Conservation (phyloP, 1,140 invertebrate genomes). For the Aporrectodea caliginosa region DNA sequence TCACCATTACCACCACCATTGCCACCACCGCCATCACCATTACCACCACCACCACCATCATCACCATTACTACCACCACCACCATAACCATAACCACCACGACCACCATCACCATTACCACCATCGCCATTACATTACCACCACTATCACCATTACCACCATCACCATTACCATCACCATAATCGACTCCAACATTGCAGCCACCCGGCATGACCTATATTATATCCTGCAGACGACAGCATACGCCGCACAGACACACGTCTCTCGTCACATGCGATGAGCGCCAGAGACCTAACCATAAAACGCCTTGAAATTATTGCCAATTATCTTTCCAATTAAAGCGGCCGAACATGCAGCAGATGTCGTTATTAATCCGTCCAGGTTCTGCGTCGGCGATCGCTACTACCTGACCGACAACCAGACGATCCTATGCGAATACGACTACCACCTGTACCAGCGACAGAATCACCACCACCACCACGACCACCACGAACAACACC, state of each 20-base stretch:
- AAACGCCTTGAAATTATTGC: conserved; percentile 16
- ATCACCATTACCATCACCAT: too few species aligned
- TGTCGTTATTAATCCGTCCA: conserved; percentile 49
- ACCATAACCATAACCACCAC: too few species aligned
- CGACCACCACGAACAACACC: conserved; percentile 11
- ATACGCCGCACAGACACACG: neutral
- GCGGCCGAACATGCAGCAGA: neutral
- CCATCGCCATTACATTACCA: too few species aligned
- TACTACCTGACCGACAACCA: conserved; percentile 90
- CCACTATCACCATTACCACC: too few species aligned
- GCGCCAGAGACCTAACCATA: neutral
- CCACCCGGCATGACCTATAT: neutral
- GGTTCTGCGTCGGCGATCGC: conserved; percentile 89
- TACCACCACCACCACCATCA: too few species aligned
- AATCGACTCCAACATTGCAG: too few species aligned
- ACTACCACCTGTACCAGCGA: conserved; percentile 76
- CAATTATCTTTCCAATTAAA: conserved; percentile 44
- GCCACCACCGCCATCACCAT: too few species aligned
- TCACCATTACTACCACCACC: too few species aligned
- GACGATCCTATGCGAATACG: conserved; percentile 88
- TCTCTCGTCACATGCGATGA: neutral
- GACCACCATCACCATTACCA: too few species aligned
- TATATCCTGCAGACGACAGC: neutral
- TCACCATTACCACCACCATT: too few species aligned
- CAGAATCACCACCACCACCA: neutral